phyloP scores from a whole-genome alignment of 2,888 invertebrate species.

The Drosophila atripex region DNA sequence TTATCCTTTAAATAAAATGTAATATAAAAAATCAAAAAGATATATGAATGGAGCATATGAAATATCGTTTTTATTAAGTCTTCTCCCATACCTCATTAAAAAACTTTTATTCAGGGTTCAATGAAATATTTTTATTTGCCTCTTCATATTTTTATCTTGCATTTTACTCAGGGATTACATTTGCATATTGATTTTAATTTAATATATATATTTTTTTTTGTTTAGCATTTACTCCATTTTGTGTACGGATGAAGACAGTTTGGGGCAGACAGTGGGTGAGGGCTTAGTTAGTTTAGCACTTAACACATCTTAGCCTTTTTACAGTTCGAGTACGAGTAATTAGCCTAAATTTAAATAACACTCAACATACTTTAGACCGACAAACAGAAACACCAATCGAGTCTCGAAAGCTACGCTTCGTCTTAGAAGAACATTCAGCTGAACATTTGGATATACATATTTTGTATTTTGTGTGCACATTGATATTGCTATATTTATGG shows the following conservation, averaged over 20 bases:
- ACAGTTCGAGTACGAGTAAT: conserved; percentile 36
- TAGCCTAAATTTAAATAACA: conserved; percentile 33
- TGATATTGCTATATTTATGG: conserved; percentile 49
- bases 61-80: background rate
- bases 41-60: too few species aligned
- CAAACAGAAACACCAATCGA: conserved; percentile 35
- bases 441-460: conserved; percentile 48
- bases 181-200: conserved; percentile 48
- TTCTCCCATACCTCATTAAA: background rate
- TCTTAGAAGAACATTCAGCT: conserved; percentile 64
- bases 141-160: conserved; percentile 52
- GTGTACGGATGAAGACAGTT: conserved; percentile 45
- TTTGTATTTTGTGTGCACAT: conserved; percentile 36
- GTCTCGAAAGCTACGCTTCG: conserved; percentile 43
- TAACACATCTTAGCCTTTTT: conserved; percentile 35
- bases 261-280: conserved; percentile 1
- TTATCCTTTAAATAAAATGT: conserved; percentile 11
- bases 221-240: conserved; percentile 65
- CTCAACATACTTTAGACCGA: conserved; percentile 24
- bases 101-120: conserved; percentile 61
- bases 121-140: conserved; percentile 63
- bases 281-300: conserved; percentile 31
- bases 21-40: background rate
- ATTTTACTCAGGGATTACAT: conserved; percentile 34
- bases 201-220: conserved; percentile 41